These are phyloP conservation scores for Mylabris sibirica DNA, from an alignment of 2,888 invertebrate genomes.

Conservation along the genomic window DNA sequence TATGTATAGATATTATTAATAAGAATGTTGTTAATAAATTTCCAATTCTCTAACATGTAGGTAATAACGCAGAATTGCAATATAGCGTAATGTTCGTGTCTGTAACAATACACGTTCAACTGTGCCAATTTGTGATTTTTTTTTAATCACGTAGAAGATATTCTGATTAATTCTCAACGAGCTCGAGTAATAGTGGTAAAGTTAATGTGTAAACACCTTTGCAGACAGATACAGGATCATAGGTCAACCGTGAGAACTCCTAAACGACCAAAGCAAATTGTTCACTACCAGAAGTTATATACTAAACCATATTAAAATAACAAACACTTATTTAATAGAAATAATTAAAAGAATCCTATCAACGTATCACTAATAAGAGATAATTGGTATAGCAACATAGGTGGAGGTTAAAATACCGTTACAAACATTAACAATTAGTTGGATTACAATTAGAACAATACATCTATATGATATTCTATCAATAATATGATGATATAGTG, in stretches of 20 bases:
- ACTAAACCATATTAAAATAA: slow-evolving; percentile 18
- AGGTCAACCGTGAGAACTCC: slow-evolving; percentile 55
- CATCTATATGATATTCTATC: slow-evolving; percentile 21
- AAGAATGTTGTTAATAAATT: slow-evolving; percentile 28
- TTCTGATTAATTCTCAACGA: slow-evolving; percentile 48
- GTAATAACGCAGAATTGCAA: not conserved
- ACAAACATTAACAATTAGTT: slow-evolving; percentile 25
- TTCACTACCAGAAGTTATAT: slow-evolving; percentile 51
- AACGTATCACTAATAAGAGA: not conserved
- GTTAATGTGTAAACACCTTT: slow-evolving; percentile 57
- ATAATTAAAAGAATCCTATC: not conserved
- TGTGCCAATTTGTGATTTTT: slow-evolving; percentile 27
- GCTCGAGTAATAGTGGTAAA: slow-evolving; percentile 47
- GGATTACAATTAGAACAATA: slow-evolving; percentile 30
- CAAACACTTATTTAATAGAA: not conserved
- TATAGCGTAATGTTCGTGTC: not conserved
- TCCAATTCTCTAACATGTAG: not conserved
- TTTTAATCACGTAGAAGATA: slow-evolving; percentile 37
- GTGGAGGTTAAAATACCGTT: slow-evolving; percentile 11
- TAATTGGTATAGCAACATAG: slow-evolving; percentile 1
- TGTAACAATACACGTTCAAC: slow-evolving; percentile 11
- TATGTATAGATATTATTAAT: slow-evolving; percentile 21
- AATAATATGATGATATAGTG: not conserved
- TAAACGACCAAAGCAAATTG: slow-evolving; percentile 53
- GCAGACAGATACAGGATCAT: slow-evolving; percentile 49